Evolutionary conservation across 2,113 vertebrate genomes (phyloP).

Genomic region (Scomber colias): DNA sequence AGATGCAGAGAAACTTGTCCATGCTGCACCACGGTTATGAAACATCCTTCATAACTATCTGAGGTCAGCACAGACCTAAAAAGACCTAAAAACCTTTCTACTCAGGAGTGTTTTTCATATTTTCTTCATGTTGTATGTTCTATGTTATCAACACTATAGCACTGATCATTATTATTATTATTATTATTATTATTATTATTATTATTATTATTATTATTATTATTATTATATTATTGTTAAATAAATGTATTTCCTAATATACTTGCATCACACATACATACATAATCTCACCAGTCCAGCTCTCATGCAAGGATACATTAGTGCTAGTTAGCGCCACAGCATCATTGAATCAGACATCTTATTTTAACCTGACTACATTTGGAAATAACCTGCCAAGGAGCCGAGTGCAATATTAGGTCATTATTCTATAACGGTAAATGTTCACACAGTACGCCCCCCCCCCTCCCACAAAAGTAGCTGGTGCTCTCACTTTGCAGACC

Average conservation of each 20-base stretch:
- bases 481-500: slow-evolving; percentile 79
- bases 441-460: slow-evolving; percentile 64
- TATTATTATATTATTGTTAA: too few relatives aligned
- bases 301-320: slow-evolving; percentile 30
- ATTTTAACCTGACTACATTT: slow-evolving; percentile 33
- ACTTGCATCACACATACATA: slow-evolving; percentile 6
- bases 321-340: slow-evolving; percentile 1
- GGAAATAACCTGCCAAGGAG: slow-evolving; percentile 57
- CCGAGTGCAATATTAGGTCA: slow-evolving; percentile 58
- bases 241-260: neutral
- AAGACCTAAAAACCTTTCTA: too few relatives aligned
- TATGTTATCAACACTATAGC: too few relatives aligned
- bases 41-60: too few relatives aligned
- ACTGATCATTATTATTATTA: too few relatives aligned
- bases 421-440: slow-evolving; percentile 69
- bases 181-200: too few relatives aligned
- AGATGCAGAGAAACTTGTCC: too few relatives aligned
- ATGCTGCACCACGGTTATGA: too few relatives aligned
- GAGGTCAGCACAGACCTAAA: too few relatives aligned
- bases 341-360: slow-evolving; percentile 52
- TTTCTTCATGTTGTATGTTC: too few relatives aligned
- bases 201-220: too few relatives aligned
- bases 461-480: slow-evolving; percentile 62
- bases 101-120: too few relatives aligned
- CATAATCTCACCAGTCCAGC: slow-evolving; percentile 13